A percentile compares a stretch with the other conserved stretches of the same genome.
Conservation (phyloP, 2,888 invertebrate species). For the Micoletzkya japonica region DNA sequence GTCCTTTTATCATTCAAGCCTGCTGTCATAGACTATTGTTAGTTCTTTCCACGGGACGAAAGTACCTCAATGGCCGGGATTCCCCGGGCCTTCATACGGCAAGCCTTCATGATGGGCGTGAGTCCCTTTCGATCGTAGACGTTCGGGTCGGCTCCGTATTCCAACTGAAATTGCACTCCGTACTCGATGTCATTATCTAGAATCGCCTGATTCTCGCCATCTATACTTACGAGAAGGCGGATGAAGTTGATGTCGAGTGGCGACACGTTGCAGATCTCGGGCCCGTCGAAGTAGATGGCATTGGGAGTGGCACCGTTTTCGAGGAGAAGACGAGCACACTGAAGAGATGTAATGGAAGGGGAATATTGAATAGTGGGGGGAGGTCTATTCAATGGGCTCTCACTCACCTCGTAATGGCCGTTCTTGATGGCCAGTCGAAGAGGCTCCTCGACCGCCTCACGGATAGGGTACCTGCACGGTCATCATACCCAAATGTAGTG, state of each 20-base stretch:
- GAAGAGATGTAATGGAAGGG: constrained; percentile 72
- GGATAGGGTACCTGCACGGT: constrained; percentile 53
- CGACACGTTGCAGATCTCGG: constrained; percentile 81
- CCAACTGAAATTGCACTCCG: constrained; percentile 67
- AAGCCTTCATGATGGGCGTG: constrained; percentile 88
- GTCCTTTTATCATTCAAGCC: no score
- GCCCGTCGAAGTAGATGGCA: constrained; percentile 71
- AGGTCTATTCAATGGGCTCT: neutral
- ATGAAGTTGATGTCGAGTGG: constrained; percentile 75
- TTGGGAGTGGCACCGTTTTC: constrained; percentile 87
- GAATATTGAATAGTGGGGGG: neutral
- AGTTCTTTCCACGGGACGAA: no score
- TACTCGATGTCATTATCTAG: neutral
- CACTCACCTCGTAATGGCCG: constrained; percentile 40
- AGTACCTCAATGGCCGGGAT: constrained; percentile 72
- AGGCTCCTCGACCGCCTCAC: constrained; percentile 75
- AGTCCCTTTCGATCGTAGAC: constrained; percentile 83
- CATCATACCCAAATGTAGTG: neutral
- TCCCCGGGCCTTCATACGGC: constrained; percentile 76
- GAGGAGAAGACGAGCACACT: constrained; percentile 72
- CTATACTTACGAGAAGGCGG: constrained; percentile 73
- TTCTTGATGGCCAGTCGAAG: constrained; percentile 80
- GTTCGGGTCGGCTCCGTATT: constrained; percentile 85
- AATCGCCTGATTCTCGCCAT: neutral
- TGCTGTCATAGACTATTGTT: no score